Evolutionary conservation across 35 echinoderm and acorn worm genomes (phyloP).

Genomic region (Ophioderma brevispina): DNA sequence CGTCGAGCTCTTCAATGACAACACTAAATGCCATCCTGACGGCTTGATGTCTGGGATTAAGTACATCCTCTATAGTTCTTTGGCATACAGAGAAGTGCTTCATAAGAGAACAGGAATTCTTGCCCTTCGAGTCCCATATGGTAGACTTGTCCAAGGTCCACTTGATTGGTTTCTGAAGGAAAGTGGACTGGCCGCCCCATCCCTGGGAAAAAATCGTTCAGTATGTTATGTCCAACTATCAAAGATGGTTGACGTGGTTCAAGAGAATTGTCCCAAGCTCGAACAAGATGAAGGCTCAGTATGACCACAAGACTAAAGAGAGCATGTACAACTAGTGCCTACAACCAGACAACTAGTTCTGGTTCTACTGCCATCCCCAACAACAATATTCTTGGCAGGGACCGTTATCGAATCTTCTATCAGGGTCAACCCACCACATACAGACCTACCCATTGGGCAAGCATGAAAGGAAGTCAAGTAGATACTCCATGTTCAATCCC

Average conservation of each 20-base stretch:
- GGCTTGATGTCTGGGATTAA: slow-evolving; percentile 35
- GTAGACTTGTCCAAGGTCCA: slow-evolving; percentile 48
- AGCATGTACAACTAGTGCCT: too few relatives aligned
- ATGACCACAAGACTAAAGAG: too few relatives aligned
- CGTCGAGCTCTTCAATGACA: slow-evolving; percentile 19
- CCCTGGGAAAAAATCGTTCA: slow-evolving; percentile 16
- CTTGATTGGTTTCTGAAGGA: slow-evolving; percentile 41
- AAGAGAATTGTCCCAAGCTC: background rate
- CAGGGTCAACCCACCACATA: too few relatives aligned
- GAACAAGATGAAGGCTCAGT: too few relatives aligned
- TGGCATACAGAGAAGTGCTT: slow-evolving; percentile 64
- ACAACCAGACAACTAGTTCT: too few relatives aligned
- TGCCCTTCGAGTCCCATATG: slow-evolving; percentile 47
- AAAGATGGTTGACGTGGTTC: background rate
- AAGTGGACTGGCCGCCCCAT: slow-evolving; percentile 17
- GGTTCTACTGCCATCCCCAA: too few relatives aligned
- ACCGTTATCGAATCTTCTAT: too few relatives aligned
- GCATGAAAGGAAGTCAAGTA: too few relatives aligned
- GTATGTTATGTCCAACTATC: background rate
- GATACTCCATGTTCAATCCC: too few relatives aligned
- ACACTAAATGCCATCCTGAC: slow-evolving; percentile 27
- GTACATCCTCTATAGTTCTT: slow-evolving; percentile 44
- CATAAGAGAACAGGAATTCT: slow-evolving; percentile 33
- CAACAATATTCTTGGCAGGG: too few relatives aligned
- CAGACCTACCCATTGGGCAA: too few relatives aligned